Base-by-base conservation (phyloP, 2,797 vertebrate genomes). In the Rhinogobio ventralis region DNA sequence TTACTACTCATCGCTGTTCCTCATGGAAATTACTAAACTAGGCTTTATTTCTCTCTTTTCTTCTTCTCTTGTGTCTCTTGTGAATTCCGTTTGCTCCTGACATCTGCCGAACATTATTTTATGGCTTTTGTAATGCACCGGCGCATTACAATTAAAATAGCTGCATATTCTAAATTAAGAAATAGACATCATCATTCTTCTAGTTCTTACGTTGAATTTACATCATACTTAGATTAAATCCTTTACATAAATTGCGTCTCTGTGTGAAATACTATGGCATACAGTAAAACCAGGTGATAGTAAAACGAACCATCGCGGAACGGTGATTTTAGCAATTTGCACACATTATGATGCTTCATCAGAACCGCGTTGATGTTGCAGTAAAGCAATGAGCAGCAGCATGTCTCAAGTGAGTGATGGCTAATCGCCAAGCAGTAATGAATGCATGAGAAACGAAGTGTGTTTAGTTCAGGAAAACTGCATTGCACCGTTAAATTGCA, bases 341-440 rank as follows among this genome's bases (percentile, higher is more conserved):
- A 33, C 42, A 66, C 30, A 79, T 85, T 66, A 79, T 73, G 68
- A 79, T 74, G 46, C 76, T 60, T 72, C 55, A 66, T 45, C n/a
- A 71, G 60, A 33, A 53, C n/a, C 1, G 5, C 13, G 7, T 74
- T 53, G 68, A 80, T 79, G 76, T 62, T 80, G 68, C 82, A 84
- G 82, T 64, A 60, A 39, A 78, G 60, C 60, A 19, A 17, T 36
- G 30, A 82, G 57, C 55, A 73, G 25, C 25, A 14, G 2, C 14
- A 2, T 78, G 51, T 72, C 73, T 78, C 46, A 49, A 68, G 66
- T 79, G 83, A 76, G 55, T 85, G 88, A 86, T 91, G 92, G 92
- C 80, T 69, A 90, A 93, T 92, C 87, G 88, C 82, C 90, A 89
- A 92, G 75, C 89, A 89, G 87, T 92, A 94, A 93, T 92, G 91